A percentile compares a stretch with the other conserved stretches of the same genome.
Evolutionary conservation across 2,888 invertebrate genomes (phyloP).

Genomic region (Zelleria hepariella): DNA sequence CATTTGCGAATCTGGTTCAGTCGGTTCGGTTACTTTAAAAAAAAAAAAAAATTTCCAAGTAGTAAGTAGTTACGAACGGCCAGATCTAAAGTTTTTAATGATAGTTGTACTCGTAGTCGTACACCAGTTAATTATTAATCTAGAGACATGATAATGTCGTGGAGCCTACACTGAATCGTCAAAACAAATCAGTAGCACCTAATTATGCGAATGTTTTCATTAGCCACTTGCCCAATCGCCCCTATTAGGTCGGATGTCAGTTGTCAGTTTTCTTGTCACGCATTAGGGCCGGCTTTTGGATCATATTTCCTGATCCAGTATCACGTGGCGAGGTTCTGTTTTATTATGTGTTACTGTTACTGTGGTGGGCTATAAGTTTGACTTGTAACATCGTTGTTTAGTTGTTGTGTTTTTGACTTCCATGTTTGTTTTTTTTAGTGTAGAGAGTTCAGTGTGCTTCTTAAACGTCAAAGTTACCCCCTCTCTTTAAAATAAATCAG

Average conservation of each 20-base stretch:
- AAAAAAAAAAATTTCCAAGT: too few relatives aligned
- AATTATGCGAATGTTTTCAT: neutral
- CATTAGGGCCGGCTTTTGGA: neutral
- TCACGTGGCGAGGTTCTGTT: neutral
- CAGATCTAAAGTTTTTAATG: too few relatives aligned
- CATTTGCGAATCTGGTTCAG: neutral
- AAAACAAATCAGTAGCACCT: neutral
- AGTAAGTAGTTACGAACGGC: too few relatives aligned
- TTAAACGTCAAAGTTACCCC: too few relatives aligned
- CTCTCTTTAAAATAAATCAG: too few relatives aligned
- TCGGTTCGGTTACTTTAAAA: neutral
- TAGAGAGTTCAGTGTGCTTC: too few relatives aligned
- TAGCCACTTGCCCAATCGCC: neutral
- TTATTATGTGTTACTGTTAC: neutral
- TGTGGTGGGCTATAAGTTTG: too few relatives aligned
- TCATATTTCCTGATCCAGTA: neutral
- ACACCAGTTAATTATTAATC: neutral
- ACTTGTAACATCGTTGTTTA: too few relatives aligned
- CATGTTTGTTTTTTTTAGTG: too few relatives aligned
- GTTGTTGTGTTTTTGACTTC: too few relatives aligned
- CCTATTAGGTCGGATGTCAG: neutral
- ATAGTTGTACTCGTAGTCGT: too few relatives aligned
- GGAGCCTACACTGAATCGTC: neutral
- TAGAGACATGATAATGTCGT: neutral
- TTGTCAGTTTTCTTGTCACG: too few relatives aligned